Evolutionary conservation across 1,140 invertebrate species (phyloP).

Genomic region (Hesperophylax magnus): DNA sequence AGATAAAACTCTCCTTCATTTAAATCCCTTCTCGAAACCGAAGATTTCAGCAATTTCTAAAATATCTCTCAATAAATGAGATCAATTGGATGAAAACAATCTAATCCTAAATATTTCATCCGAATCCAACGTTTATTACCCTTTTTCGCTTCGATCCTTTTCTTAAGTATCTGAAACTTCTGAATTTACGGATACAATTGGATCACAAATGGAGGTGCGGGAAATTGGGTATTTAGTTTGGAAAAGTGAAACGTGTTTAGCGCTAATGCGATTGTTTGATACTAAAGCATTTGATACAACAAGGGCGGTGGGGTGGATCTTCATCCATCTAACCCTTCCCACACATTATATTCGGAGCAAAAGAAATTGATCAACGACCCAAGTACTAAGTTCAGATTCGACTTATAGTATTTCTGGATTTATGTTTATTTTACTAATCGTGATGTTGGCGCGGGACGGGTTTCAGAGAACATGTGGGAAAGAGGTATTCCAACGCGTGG

Average conservation of each 20-base stretch:
- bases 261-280: conserved; percentile 21
- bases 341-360: not conserved
- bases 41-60: not conserved
- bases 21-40: not conserved
- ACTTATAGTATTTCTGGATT: not conserved
- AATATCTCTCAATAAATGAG: not conserved
- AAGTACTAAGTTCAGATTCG: not conserved
- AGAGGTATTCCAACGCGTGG: no score
- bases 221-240: conserved; percentile 7
- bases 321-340: not conserved
- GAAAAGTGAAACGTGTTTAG: conserved; percentile 21
- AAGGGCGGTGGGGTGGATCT: not conserved
- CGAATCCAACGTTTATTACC: not conserved
- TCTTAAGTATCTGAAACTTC: not conserved
- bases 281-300: not conserved
- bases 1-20: not conserved
- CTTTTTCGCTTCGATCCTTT: not conserved
- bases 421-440: not conserved
- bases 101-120: not conserved
- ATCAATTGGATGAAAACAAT: not conserved
- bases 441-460: not conserved
- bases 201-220: not conserved
- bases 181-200: not conserved
- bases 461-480: not conserved
- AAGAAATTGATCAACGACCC: not conserved